Evolutionary conservation across 2,113 vertebrate species (phyloP), one percentile per base, ranked within the genome.

Genomic region (Carassius gibelio): DNA sequence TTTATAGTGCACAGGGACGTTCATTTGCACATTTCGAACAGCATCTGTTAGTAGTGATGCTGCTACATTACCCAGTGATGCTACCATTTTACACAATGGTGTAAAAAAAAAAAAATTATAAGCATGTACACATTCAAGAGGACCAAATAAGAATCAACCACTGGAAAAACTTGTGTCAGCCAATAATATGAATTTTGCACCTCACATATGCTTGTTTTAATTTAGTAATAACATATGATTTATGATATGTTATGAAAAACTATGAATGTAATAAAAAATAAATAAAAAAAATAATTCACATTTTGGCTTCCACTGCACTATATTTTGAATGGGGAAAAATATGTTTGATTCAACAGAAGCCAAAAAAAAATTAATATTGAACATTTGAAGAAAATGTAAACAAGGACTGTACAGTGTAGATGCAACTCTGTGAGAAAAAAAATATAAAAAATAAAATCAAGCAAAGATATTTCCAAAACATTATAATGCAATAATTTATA

Each of bases 301-400:
- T 21, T 57, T 57, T 19, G 55, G 5, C 62, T 30, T 66, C 23
- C n/a, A 14, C 62, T 66, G 55, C 55, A 55, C 52, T 55, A 3
- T 52, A 57, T 57, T 19, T 5, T 14, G 11, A 14, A 66, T 66
- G 11, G 42, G 8, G 38, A 7, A 2, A 88, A 75, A 90, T 91
- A 88, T 91, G 91, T 92, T 88, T 90, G 83, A 89, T 88, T 90
- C 85, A 91, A 90, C 88, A 89, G 90, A 87, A 93, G 90, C 90
- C 80, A 89, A 91, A 26, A 26, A 26, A 26, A 26, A 91, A 92
- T 91, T 83, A 92, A 92, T 90, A 92, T 90, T 88, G 89, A 91
- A 91, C 92, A 93, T 92, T 89, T 77, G 17, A 59, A 59, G 17
- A 38, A 59, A n/a, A 78, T 79, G 3, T 42, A 45, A 6, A 21